Conservation (phyloP, 1,140 invertebrate species). For the Temnothorax longispinosus region DNA sequence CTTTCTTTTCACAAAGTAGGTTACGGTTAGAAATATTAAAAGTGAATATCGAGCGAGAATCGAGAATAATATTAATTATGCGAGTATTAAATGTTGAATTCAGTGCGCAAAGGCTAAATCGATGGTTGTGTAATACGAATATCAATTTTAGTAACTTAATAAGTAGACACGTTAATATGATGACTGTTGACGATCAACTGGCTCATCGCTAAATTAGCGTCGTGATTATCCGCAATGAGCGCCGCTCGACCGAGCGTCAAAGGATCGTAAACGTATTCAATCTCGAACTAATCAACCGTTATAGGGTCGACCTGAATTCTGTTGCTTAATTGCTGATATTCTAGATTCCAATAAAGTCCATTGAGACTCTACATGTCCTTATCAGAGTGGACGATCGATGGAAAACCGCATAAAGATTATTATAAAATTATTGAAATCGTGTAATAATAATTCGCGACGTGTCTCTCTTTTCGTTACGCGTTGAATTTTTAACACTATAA, state of each 20-base stretch:
- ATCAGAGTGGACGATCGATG: not conserved
- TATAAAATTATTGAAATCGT: not conserved
- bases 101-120: not conserved
- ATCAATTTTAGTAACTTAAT: slow-evolving; percentile 37
- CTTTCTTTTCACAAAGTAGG: not conserved
- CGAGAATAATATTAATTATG: not conserved
- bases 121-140: not conserved
- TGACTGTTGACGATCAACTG: slow-evolving; percentile 55
- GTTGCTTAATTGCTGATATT: slow-evolving; percentile 49
- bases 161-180: slow-evolving; percentile 39
- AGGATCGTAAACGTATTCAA: slow-evolving; percentile 57
- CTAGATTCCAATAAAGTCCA: slow-evolving; percentile 27
- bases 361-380: not conserved
- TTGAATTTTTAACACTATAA: not conserved
- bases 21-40: not conserved
- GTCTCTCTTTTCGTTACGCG: not conserved
- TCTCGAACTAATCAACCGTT: slow-evolving; percentile 53
- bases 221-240: slow-evolving; percentile 66
- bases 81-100: not conserved
- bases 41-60: not conserved
- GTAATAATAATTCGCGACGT: not conserved
- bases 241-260: slow-evolving; percentile 52
- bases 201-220: slow-evolving; percentile 71
- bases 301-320: slow-evolving; percentile 34
- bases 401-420: not conserved